Base-by-base conservation (phyloP, 92 coral and sea anemone genomes). In the Meandrina meandrites region DNA sequence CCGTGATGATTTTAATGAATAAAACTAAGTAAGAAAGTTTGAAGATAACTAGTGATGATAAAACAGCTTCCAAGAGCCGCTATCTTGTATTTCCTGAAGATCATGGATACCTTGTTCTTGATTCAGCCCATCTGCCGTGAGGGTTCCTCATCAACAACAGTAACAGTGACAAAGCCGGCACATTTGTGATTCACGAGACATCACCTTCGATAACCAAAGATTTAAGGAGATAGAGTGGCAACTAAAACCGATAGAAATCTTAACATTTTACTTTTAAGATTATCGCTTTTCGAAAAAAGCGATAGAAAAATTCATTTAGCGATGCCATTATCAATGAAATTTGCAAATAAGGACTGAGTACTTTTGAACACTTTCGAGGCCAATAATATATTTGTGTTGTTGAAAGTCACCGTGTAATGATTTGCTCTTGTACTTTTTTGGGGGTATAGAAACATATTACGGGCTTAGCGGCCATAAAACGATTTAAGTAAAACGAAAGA, bases 21-120 rank as follows among this genome's bases (percentile, higher is more conserved):
- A 7, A 60, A 60, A 60, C 30, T 60, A 22, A 30, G 68, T 24
- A 24, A n/a, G 68, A 18, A 60, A 60, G 68, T 14, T 60, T 8
- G 27, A 58, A 60, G 68, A 60, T 60, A 27, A 60, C 2, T 22
- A 22, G 2, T 60, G 30, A 60, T 24, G 68, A 60, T 60, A 60
- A 12, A 18, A 18, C 68, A 60, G 68, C 68, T 60, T 60, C 68
- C 24, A 24, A 24, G 27, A 60, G 30, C 30, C 28, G 28, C 68
- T 60, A 60, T 60, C 68, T 60, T 60, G 68, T 4, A 60, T 60
- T 60, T 60, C 68, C 68, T 60, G 68, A 60, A 60, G 68, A 60
- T 60, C 22, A 22, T 22, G 9, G 53, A n/a, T n/a, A n/a, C n/a
- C n/a, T n/a, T n/a, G n/a, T n/a, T n/a, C 62, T 5, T 24, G 30